Conservation (phyloP, 2,797 vertebrate species). For the Sebastes matsubarae region DNA sequence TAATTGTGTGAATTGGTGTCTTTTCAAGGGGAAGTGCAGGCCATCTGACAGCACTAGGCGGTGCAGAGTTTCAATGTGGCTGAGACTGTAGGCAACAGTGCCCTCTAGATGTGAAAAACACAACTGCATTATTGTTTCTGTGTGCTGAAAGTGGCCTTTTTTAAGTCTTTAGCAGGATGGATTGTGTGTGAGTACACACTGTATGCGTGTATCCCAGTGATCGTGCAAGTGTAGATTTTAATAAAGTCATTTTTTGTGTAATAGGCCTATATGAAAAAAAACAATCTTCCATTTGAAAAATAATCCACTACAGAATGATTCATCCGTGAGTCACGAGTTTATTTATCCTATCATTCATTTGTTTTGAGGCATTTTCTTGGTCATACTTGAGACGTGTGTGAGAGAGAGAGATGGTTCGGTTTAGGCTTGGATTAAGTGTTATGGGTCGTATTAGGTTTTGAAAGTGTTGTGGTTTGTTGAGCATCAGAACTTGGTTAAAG, state of each 20-base stretch:
- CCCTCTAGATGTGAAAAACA: slow-evolving; percentile 61
- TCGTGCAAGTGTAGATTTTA: not conserved
- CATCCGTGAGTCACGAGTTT: slow-evolving; percentile 28
- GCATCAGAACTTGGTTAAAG: not conserved
- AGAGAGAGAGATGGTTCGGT: not conserved
- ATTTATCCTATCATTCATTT: slow-evolving; percentile 13
- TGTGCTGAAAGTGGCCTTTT: slow-evolving; percentile 20
- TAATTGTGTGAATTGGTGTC: slow-evolving; percentile 77
- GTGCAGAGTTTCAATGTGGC: slow-evolving; percentile 23
- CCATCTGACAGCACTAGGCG: slow-evolving; percentile 49
- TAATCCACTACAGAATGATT: slow-evolving; percentile 16
- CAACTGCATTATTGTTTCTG: slow-evolving; percentile 7
- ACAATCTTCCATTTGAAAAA: not conserved
- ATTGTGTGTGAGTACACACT: not conserved
- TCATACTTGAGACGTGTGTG: slow-evolving; percentile 18
- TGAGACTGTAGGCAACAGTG: slow-evolving; percentile 74
- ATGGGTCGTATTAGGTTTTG: not conserved
- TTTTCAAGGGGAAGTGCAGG: slow-evolving; percentile 74
- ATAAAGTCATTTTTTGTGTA: not conserved
- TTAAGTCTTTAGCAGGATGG: not conserved
- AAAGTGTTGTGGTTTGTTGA: not conserved
- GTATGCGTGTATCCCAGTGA: not conserved
- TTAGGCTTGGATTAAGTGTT: not conserved
- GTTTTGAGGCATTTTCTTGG: slow-evolving; percentile 14
- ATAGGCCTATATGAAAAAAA: not conserved